phyloP scores from a whole-genome alignment of 1,140 invertebrate genomes.

The Listronotus bonariensis region DNA sequence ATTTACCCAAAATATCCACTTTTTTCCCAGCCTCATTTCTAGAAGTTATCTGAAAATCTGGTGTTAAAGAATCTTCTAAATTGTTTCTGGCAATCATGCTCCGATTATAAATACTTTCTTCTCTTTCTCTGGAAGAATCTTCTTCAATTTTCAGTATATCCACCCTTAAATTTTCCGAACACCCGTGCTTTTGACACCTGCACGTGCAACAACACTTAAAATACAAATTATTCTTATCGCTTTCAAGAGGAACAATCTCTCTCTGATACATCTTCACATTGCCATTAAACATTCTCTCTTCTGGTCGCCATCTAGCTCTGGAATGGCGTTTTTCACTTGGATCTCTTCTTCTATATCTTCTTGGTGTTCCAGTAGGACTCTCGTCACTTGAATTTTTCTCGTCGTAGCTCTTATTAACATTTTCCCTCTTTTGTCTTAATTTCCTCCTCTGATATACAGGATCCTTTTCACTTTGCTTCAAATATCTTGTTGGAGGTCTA shows the following conservation, averaged over 20 bases:
- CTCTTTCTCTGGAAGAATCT: constrained; percentile 37
- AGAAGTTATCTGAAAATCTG: constrained; percentile 21
- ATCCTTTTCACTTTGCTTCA: constrained; percentile 79
- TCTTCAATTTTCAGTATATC: constrained; percentile 52
- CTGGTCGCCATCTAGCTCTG: constrained; percentile 48
- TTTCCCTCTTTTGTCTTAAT: constrained; percentile 59
- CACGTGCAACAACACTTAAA: constrained; percentile 51
- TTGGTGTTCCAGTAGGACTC: constrained; percentile 60
- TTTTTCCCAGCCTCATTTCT: not conserved
- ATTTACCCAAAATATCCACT: constrained; percentile 39
- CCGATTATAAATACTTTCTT: not conserved
- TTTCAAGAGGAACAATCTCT: constrained; percentile 52
- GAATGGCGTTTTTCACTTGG: constrained; percentile 44
- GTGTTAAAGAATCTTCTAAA: constrained; percentile 31
- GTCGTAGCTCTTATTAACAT: constrained; percentile 52
- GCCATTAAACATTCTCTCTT: constrained; percentile 46
- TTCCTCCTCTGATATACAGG: constrained; percentile 71
- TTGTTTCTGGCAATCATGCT: not conserved
- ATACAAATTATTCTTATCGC: constrained; percentile 51
- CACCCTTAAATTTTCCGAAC: constrained; percentile 31
- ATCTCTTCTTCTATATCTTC: constrained; percentile 47
- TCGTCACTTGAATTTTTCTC: constrained; percentile 63
- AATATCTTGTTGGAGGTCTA: constrained; percentile 70
- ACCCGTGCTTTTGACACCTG: constrained; percentile 35
- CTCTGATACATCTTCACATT: constrained; percentile 52